Conservation (phyloP, 2,113 vertebrate genomes). For the Sylvia atricapilla region DNA sequence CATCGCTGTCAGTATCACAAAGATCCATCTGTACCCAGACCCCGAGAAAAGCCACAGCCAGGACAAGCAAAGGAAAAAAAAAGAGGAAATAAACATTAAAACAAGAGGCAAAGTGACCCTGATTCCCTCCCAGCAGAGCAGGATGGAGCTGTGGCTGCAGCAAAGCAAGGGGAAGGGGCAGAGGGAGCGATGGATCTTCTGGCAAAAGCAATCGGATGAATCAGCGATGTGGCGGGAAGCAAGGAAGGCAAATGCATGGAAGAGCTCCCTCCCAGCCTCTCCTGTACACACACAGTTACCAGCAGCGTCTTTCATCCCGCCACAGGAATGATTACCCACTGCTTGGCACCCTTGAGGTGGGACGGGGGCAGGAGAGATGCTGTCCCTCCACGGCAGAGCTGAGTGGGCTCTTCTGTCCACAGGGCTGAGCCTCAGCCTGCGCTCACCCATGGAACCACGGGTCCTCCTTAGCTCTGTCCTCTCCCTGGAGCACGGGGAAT, state of each 20-base stretch:
- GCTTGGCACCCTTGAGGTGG: neutral
- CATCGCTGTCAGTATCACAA: slow-evolving; percentile 90
- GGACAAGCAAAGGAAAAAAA: slow-evolving; percentile 58
- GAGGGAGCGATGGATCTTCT: slow-evolving; percentile 18
- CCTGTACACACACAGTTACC: neutral
- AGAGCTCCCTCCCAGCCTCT: slow-evolving; percentile 7
- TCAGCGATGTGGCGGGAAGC: neutral
- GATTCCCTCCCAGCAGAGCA: slow-evolving; percentile 54
- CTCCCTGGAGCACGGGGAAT: neutral
- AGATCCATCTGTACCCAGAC: slow-evolving; percentile 74
- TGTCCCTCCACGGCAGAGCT: neutral
- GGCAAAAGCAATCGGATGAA: slow-evolving; percentile 10
- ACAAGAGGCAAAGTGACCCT: neutral
- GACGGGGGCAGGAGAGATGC: neutral
- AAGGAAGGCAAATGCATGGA: slow-evolving; percentile 1
- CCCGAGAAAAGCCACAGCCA: slow-evolving; percentile 53
- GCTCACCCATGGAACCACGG: neutral
- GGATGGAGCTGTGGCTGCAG: slow-evolving; percentile 36
- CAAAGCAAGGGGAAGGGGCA: slow-evolving; percentile 1
- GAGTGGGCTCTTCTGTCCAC: neutral
- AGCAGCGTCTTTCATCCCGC: neutral
- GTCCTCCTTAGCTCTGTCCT: neutral
- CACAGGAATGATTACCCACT: neutral
- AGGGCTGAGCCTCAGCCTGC: neutral
- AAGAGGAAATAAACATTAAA: slow-evolving; percentile 56